Base-by-base conservation (phyloP, 2,113 vertebrate species). In the Plestiodon gilberti region DNA sequence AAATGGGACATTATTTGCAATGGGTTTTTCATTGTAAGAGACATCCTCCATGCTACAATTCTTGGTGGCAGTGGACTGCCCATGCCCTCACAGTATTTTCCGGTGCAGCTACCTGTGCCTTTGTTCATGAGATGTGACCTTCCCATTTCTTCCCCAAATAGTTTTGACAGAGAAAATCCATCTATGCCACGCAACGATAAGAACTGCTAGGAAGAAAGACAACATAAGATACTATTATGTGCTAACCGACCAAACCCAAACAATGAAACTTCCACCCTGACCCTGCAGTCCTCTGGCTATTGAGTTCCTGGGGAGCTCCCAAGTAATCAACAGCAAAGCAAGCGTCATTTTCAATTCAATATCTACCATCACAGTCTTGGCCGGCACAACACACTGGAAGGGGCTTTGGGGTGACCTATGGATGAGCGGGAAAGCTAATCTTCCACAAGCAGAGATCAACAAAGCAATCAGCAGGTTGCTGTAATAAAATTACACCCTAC, bases 301-400 rank as follows among this genome's bases (percentile, higher is more conserved):
- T 2, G 67, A 92, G 59, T 74, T 81, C 87, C 79, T 85, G 74
- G 83, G 84, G n/a, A 20, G 55, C 82, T 90, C 87, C 64, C 57
- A 89, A 93, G 85, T 3, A 82, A 61, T 38, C 40, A 43, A 1
- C 82, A 88, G 92, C 91, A 94, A 95, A 84, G 88, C 10, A 84
- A 89, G 48, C 18, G 82, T 40, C 91, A 87, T 90, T 94, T 93
- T 81, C 90, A 91, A 92, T 95, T 93, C 91, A 55, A 87, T 71
- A 93, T 87, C 55, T 78, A 85, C 83, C 90, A 89, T 89, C 85
- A 83, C 83, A 91, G 84, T 62, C 28, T 85, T 94, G 94, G 86
- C 87, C 93, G 86, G 64, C 20, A 67, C 43, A 59, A 48, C 73
- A 89, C 83, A 93, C 6, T 82, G 78, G 88, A 80, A 91, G 85